Evolutionary conservation across 92 coral and sea anemone genomes (phyloP), one percentile per base, ranked within the genome.

Genomic region (Anthopleura xanthogrammica): DNA sequence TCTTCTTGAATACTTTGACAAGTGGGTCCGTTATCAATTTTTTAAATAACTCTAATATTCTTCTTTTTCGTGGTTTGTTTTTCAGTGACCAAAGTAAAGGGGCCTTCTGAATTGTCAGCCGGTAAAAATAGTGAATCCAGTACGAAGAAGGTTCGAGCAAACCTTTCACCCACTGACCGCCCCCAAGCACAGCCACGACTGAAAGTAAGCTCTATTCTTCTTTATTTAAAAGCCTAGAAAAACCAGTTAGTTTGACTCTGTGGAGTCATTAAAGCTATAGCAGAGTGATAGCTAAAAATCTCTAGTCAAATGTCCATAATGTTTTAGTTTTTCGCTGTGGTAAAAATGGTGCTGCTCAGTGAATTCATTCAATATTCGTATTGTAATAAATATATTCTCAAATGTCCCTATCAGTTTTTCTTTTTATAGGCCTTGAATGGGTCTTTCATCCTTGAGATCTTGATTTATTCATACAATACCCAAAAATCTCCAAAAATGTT

Each of bases 51-150:
- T 41, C 29, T 1, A 57, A 68, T 29, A 58, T 2, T 29, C 72
- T 62, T 62, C 16, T 74, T 74, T 52, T 60, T 78, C 79, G 81
- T 84, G 81, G 20, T 79, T 81, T 82, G 62, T n/a, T 89, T 90
- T 79, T 20, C 76, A 95, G 98, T 95, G 52, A 87, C 98, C 41
- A 95, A 95, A 83, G 98, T 95, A 72, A 93, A 88, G 70, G 96
- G 94, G 52, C 93, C 92, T 79, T 82, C 98, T 78, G 97, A 87
- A 80, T 84, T 95, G 74, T 88, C 98, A 62, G 50, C 80, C 68
- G 89, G 85, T 8, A 90, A 89, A 68, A 82, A 55, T 66, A 77
- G 78, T 76, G 92, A 87, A 62, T 77, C 87, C 56, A 56, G 83
- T 20, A 54, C 92, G 41, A 93, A 80, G 76, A 87, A 92, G 52